Percentiles rank a stretch among this genome's conserved stretches.
Conservation (phyloP, 2,113 vertebrate species). For the Antigone vipio region DNA sequence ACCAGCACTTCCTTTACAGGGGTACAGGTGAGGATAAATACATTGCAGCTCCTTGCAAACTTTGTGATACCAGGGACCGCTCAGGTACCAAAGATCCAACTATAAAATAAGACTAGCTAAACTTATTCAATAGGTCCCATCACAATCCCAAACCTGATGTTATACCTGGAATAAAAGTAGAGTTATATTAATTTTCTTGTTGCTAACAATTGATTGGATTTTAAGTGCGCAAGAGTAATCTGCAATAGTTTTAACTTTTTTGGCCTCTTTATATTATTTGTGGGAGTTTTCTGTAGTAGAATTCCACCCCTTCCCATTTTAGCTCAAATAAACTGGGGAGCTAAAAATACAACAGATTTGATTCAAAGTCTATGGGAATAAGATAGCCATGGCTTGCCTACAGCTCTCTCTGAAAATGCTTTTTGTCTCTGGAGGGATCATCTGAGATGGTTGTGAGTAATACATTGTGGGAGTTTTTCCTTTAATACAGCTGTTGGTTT, state of each 20-base stretch:
- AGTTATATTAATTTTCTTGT: background rate
- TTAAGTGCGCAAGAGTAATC: background rate
- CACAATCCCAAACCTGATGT: background rate
- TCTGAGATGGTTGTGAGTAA: slow-evolving; percentile 44
- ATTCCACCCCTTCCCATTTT: background rate
- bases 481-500: slow-evolving; percentile 71
- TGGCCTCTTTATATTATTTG: background rate
- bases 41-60: background rate
- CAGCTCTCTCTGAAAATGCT: slow-evolving; percentile 8
- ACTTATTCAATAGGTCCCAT: background rate
- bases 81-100: background rate
- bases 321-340: background rate
- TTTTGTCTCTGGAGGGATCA: slow-evolving; percentile 46
- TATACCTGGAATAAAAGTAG: background rate
- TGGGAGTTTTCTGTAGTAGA: background rate
- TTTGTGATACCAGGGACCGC: background rate
- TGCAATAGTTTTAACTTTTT: background rate
- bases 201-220: background rate
- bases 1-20: background rate
- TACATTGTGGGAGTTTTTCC: slow-evolving; percentile 55
- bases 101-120: background rate
- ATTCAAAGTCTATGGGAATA: slow-evolving; percentile 22
- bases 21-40: background rate
- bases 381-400: background rate
- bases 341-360: slow-evolving; percentile 18